Base-by-base conservation (phyloP, 2,113 vertebrate species). In the Colinus virginianus region DNA sequence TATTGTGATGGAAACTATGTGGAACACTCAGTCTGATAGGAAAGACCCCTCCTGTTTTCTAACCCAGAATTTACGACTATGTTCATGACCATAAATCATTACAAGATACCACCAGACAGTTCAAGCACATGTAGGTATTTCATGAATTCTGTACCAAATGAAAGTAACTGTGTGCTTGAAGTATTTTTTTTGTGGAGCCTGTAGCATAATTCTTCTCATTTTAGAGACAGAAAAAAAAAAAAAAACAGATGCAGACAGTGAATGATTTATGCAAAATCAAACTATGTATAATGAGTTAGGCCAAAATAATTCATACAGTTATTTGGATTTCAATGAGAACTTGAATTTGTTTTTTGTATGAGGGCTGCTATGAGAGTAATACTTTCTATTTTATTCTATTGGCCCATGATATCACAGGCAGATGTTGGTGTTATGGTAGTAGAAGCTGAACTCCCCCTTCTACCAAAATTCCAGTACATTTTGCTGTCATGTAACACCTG, bases 281-380 rank as follows among this genome's bases (percentile, higher is more conserved):
- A 77, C 19, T 53, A n/a, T 12, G 16, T 4, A 56, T 5, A 13
- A 49, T 68, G 78, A 64, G 4, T 74, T 62, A 46, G 77, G 61
- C 5, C 3, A 63, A 38, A 32, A 25, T 15, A 9, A 34, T 7
- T 78, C 2, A 0, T 67, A 59, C 9, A 7, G 0, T 0, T 14
- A 20, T 45, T 20, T 40, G 30, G 10, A 7, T 55, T 87, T 78
- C 82, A 13, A 72, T 1, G 26, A 13, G 10, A 71, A 59, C 15
- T 19, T 66, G n/a, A 4, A 34, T 61, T 78, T 71, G 9, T 2
- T 53, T 9, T 76, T 64, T 30, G 3, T 48, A 7, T 53, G 15
- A 55, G 28, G 28, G 51, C 15, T 30, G 51, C 51, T 30, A 28
- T 17, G 28, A 55, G 17, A 55, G 28, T 30, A 55, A 17, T 55